Conservation (phyloP, 2,113 vertebrate genomes). For the Bos taurus region ARS-UCD2.0 NC_037347.1:43891501-43892000, state of each 20-base stretch:
- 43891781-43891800: neutral
- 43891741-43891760: conserved; percentile 59
- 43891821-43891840: neutral
- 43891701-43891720: neutral
- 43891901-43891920: too few relatives aligned
- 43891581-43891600: neutral
- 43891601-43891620: neutral
- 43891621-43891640: neutral
- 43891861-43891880: too few relatives aligned
- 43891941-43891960: too few relatives aligned
- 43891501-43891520: neutral
- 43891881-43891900: too few relatives aligned
- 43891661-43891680: neutral
- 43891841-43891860: too few relatives aligned
- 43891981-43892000: too few relatives aligned
- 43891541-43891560: neutral
- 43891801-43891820: conserved; percentile 50
- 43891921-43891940: too few relatives aligned
- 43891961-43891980: too few relatives aligned
- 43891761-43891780: neutral
- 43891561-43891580: neutral
- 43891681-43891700: neutral
- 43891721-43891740: conserved; percentile 56
- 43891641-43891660: neutral
- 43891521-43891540: neutral